Evolutionary conservation across 2,113 vertebrate species (phyloP).

Genomic region (Gila orcuttii): DNA sequence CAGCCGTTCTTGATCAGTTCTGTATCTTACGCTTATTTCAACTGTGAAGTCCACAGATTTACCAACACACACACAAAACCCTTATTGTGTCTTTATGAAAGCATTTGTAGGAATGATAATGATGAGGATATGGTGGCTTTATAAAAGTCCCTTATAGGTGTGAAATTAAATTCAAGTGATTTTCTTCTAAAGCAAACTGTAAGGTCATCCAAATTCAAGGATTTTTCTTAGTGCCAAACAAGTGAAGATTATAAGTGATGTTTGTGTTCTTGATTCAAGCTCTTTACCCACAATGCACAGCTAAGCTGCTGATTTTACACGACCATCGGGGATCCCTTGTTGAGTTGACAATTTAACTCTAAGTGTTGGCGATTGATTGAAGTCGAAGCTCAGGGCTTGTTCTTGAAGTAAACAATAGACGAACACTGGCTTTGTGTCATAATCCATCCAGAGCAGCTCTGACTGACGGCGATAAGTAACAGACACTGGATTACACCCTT

Average conservation of each 20-base stretch:
- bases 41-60: too few species aligned
- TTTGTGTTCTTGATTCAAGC: background rate
- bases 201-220: background rate
- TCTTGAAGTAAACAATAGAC: conserved; percentile 71
- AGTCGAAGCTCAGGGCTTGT: background rate
- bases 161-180: background rate
- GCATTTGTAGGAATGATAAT: background rate
- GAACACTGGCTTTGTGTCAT: conserved; percentile 70
- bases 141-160: background rate
- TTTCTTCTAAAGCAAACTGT: background rate
- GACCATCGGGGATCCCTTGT: background rate
- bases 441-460: conserved; percentile 63
- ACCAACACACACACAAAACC: too few species aligned
- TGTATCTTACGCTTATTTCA: too few species aligned
- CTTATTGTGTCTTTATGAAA: background rate
- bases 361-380: background rate
- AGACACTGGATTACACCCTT: conserved; percentile 61
- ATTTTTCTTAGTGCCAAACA: background rate
- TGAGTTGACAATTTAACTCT: background rate
- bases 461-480: conserved; percentile 71
- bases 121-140: background rate
- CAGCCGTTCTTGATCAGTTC: background rate
- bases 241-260: background rate
- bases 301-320: conserved; percentile 7
- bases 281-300: conserved; percentile 5